These are phyloP conservation scores for Nothoprocta pentlandii DNA, from an alignment of 2,113 vertebrate genomes.

Conservation along the genomic window DNA sequence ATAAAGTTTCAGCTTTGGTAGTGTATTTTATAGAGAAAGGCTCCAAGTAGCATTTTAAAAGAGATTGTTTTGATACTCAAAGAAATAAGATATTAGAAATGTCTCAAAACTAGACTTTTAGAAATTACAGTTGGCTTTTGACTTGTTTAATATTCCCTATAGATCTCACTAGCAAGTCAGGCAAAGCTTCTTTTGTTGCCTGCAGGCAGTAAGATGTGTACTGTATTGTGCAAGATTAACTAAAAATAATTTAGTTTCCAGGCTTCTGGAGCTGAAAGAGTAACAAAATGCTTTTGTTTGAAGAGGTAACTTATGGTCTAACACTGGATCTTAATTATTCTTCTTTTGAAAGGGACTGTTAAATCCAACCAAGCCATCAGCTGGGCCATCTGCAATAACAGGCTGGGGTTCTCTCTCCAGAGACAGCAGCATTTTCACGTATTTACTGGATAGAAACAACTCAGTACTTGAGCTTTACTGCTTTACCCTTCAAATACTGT, in stretches of 20 bases:
- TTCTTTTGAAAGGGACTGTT: background rate
- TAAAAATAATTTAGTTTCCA: background rate
- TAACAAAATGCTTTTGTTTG: background rate
- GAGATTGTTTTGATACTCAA: background rate
- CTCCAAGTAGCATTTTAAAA: background rate
- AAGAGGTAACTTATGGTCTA: background rate
- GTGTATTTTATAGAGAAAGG: background rate
- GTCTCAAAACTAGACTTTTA: background rate
- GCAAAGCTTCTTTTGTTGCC: background rate
- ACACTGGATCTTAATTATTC: background rate
- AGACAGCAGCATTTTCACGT: background rate
- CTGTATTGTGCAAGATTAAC: background rate
- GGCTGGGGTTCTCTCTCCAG: background rate
- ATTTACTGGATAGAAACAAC: background rate
- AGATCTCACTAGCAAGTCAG: background rate
- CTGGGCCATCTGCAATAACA: background rate
- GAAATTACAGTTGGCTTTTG: background rate
- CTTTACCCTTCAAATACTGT: background rate
- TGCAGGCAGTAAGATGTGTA: background rate
- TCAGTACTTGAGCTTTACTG: background rate
- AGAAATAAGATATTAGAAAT: background rate
- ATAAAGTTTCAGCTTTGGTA: conserved; percentile 4
- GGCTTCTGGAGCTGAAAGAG: background rate
- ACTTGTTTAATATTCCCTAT: background rate
- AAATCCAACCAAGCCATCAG: background rate